Conservation (phyloP, 2,888 invertebrate genomes). For the Lepidonotus clava region DNA sequence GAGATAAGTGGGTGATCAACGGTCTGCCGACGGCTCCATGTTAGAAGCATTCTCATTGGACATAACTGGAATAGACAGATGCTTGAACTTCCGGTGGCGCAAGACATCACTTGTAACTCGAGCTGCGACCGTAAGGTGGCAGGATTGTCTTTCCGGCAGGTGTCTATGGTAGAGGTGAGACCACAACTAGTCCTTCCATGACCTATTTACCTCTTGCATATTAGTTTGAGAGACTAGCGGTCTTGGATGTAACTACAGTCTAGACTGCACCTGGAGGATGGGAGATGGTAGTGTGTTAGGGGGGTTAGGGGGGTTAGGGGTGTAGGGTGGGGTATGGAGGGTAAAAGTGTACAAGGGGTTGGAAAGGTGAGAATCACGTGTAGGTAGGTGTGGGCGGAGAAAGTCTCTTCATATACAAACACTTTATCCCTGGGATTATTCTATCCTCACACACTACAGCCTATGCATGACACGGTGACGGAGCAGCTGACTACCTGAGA, state of each 20-base stretch:
- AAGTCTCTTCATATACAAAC: neutral
- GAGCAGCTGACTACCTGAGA: no score
- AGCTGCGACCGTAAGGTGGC: neutral
- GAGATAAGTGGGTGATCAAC: neutral
- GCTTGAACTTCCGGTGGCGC: neutral
- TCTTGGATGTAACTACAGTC: no score
- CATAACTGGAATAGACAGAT: neutral
- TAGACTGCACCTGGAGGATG: no score
- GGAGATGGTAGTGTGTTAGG: no score
- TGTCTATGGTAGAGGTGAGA: neutral
- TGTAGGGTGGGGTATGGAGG: neutral
- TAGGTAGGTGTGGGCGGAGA: neutral
- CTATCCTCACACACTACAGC: neutral
- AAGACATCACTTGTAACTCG: neutral
- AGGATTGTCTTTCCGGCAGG: neutral
- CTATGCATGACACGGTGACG: no score
- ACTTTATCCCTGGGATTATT: neutral
- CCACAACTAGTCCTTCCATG: no score
- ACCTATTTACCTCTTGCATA: no score
- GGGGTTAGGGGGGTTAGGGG: neutral
- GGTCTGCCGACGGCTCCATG: neutral
- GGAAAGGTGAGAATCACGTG: no score
- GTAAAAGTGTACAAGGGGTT: no score
- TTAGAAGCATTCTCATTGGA: neutral
- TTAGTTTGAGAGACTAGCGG: no score